These are phyloP conservation scores for Meandrusa payeni DNA, from an alignment of 2,888 invertebrate species.

Conservation along the genomic window DNA sequence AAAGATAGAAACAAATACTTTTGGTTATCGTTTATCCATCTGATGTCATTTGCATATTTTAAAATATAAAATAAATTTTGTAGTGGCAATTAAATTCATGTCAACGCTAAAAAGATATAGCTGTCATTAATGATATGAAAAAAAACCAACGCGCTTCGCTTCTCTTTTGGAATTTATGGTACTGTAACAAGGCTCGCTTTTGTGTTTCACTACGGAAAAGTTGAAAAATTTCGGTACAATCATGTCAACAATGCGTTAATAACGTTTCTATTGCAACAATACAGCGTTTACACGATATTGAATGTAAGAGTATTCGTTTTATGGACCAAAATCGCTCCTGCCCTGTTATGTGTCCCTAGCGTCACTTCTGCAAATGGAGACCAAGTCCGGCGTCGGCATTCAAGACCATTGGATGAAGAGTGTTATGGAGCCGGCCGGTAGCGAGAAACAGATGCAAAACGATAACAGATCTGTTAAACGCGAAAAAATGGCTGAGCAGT, in stretches of 20 bases:
- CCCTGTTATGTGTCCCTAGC: conserved; percentile 53
- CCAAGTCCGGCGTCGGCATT: conserved; percentile 63
- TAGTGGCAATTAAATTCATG: conserved; percentile 48
- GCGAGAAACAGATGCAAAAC: conserved; percentile 55
- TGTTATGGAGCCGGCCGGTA: conserved; percentile 73
- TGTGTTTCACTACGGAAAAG: conserved; percentile 64
- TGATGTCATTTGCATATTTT: no score
- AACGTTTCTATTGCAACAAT: conserved; percentile 43
- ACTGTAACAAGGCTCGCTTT: conserved; percentile 79
- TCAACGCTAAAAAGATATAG: conserved; percentile 60
- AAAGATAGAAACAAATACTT: no score
- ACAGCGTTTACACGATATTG: conserved; percentile 43
- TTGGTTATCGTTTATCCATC: no score
- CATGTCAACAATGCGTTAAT: conserved; percentile 69
- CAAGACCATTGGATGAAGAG: conserved; percentile 73
- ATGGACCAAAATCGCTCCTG: conserved; percentile 64
- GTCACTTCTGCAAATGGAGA: conserved; percentile 62
- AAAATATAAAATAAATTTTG: no score
- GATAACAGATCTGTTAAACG: conserved; percentile 61
- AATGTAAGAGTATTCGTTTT: conserved; percentile 36
- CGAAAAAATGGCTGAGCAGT: conserved; percentile 71
- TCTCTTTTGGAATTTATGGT: conserved; percentile 81
- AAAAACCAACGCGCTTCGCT: conserved; percentile 76
- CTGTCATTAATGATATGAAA: conserved; percentile 73
- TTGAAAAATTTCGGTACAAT: conserved; percentile 58